Evolutionary conservation across 1,140 invertebrate species (phyloP), one percentile per base, ranked within the genome.

Genomic region (Globodera rostochiensis): DNA sequence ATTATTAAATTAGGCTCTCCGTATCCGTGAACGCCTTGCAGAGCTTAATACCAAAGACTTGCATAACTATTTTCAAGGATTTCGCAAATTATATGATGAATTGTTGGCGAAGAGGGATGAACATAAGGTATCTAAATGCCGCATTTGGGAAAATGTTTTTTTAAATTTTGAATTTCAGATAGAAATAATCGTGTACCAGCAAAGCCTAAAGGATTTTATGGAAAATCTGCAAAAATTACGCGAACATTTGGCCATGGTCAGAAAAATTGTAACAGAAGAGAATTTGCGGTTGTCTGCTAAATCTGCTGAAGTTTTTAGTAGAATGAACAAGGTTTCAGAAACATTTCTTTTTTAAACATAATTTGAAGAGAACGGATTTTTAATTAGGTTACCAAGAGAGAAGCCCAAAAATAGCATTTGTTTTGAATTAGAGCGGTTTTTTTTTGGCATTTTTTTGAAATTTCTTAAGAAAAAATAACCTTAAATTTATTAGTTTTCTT

Each of bases 21-120:
- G 50, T 9, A 57, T 82, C 53, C 69, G 81, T 13, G 64, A 71
- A 70, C 45, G 70, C 13, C 69, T 82, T 8, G 81, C 81, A 8
- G 69, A 74, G 66, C 53, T 82, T n/a, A 82, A 82, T 36, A 80
- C 67, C 36, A 82, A 73, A 45, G 80, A 82, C 83, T 53, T 82
- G n/a, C 25, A 69, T 36, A 36, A 83, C 15, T 82, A 82, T 80
- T 82, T 82, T 57, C 45, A 50, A 11, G 81, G 81, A 19, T 60
- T 82, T 15, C 57, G 80, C 21, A 67, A 82, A 74, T 21, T 82
- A 25, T 81, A 78, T 50, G 11, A 64, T 45, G 81, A 82, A 57
- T 66, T 82, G 69, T 49, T 80, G 13, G 50, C 73, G 19, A 73
- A 74, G 46, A 80, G 36, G n/a, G 64, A 82, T n/a, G 80, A 69